A percentile compares a stretch with the other conserved stretches of the same genome.
Evolutionary conservation across 2,888 invertebrate species (phyloP).

Genomic region (Temnothorax ravouxi): DNA sequence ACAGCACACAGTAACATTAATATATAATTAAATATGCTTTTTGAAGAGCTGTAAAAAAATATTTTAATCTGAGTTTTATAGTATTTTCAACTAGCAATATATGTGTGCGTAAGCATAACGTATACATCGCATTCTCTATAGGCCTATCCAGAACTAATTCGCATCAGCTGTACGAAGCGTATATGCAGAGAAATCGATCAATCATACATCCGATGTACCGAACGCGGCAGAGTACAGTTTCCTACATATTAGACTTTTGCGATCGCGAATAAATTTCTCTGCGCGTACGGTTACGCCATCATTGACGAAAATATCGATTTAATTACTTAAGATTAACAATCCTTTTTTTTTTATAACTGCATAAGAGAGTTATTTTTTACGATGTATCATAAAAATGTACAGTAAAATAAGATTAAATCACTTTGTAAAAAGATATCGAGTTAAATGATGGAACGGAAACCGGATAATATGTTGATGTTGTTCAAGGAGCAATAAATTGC

Average conservation of each 20-base stretch:
- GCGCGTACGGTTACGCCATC: not conserved
- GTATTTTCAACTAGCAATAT: constrained; percentile 72
- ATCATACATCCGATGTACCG: not conserved
- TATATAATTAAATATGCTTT: constrained; percentile 63
- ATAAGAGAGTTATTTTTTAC: constrained; percentile 32
- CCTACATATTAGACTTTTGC: not conserved
- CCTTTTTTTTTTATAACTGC: constrained; percentile 23
- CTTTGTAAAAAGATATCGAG: constrained; percentile 33
- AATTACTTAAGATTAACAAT: constrained; percentile 30
- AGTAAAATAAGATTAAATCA: constrained; percentile 39
- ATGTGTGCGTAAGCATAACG: constrained; percentile 53
- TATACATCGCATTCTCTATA: constrained; percentile 69
- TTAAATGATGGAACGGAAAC: constrained; percentile 17
- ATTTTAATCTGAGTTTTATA: constrained; percentile 51
- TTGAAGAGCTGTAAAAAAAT: constrained; percentile 61
- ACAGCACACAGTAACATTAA: constrained; percentile 55
- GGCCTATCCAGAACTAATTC: constrained; percentile 45
- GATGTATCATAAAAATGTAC: constrained; percentile 47
- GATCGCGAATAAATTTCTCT: constrained; percentile 3
- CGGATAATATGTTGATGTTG: constrained; percentile 28
- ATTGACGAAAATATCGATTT: constrained; percentile 4
- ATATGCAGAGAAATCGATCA: constrained; percentile 5
- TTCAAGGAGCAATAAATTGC: not conserved
- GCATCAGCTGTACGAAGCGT: constrained; percentile 11
- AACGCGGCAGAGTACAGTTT: not conserved